These are phyloP conservation scores for Pyrrhosoma nymphula DNA, from an alignment of 2,888 invertebrate species.

Conservation along the genomic window DNA sequence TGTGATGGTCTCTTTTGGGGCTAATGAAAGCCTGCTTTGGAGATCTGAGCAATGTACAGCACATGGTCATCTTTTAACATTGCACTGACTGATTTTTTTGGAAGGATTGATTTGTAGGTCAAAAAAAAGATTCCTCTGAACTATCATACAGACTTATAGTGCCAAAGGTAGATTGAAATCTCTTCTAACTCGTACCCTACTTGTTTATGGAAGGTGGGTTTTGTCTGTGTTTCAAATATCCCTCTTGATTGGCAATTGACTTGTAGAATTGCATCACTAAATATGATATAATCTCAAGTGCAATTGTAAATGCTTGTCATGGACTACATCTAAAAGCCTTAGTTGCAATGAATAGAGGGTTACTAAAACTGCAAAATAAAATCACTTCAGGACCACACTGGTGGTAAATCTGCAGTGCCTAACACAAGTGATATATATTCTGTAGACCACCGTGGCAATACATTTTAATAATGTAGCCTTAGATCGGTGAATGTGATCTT, in stretches of 20 bases:
- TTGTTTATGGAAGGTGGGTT: neutral
- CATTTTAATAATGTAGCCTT: constrained; percentile 21
- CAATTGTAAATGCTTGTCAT: constrained; percentile 58
- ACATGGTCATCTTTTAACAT: constrained; percentile 47
- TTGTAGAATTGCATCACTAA: constrained; percentile 36
- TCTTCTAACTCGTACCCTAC: constrained; percentile 32
- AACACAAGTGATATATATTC: constrained; percentile 44
- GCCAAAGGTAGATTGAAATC: constrained; percentile 60
- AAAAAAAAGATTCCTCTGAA: constrained; percentile 8
- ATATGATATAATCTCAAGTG: constrained; percentile 10
- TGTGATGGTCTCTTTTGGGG: constrained; percentile 19
- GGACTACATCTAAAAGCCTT: constrained; percentile 33
- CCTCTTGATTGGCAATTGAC: constrained; percentile 56
- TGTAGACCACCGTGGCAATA: constrained; percentile 37
- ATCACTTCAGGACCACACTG: constrained; percentile 40
- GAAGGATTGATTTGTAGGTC: constrained; percentile 39
- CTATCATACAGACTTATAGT: constrained; percentile 48
- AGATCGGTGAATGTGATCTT: constrained; percentile 40
- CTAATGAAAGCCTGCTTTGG: neutral
- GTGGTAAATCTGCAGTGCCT: constrained; percentile 62
- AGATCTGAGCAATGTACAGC: constrained; percentile 39
- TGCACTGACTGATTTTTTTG: constrained; percentile 62
- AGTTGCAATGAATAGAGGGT: constrained; percentile 59
- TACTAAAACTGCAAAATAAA: constrained; percentile 7
- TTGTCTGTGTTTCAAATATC: constrained; percentile 55